These are phyloP conservation scores for Podiceps cristatus DNA, from an alignment of 2,113 vertebrate species.

Conservation along the genomic window DNA sequence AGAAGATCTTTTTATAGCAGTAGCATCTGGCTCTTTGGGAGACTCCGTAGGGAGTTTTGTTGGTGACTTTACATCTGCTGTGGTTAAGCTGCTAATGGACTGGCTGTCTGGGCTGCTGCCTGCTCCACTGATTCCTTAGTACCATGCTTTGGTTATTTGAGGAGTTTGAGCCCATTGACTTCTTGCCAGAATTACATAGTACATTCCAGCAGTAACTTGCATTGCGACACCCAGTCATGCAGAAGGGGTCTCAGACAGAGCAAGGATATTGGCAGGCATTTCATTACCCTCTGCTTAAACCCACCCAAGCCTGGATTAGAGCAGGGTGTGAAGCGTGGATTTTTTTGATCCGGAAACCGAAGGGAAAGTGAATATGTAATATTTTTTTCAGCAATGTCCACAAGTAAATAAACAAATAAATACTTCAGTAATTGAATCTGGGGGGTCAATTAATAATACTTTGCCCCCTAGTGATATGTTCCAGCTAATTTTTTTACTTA, in stretches of 20 bases:
- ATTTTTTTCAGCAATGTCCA: not conserved
- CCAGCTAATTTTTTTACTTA: not conserved
- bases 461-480: not conserved
- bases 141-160: not conserved
- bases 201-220: not conserved
- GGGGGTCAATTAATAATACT: not conserved
- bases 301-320: not conserved
- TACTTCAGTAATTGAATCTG: not conserved
- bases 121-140: not conserved
- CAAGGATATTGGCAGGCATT: not conserved
- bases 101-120: constrained; percentile 27
- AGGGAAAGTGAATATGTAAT: not conserved
- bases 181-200: not conserved
- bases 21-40: constrained; percentile 37
- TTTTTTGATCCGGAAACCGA: not conserved
- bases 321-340: not conserved
- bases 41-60: not conserved
- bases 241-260: not conserved
- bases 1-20: constrained; percentile 7
- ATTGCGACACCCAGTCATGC: not conserved
- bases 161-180: not conserved
- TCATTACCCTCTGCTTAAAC: not conserved
- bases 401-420: not conserved
- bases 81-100: constrained; percentile 49
- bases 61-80: constrained; percentile 37